A percentile compares a stretch with the other conserved stretches of the same genome.
Evolutionary conservation across 1,140 invertebrate genomes (phyloP).

Genomic region (Brachionus paranguensis): DNA sequence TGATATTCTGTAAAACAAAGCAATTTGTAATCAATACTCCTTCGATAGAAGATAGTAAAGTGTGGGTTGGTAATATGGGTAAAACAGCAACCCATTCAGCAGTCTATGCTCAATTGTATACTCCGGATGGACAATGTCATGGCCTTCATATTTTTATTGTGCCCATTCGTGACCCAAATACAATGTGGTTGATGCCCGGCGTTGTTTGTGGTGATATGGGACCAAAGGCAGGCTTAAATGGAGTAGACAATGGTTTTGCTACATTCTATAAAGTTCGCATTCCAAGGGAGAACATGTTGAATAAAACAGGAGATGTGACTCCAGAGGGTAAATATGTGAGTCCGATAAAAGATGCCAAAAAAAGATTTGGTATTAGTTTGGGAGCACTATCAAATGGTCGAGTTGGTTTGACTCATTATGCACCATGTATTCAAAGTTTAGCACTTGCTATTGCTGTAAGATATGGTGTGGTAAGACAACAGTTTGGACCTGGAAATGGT

Average conservation of each 20-base stretch:
- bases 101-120: slow-evolving; percentile 80
- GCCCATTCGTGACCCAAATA: slow-evolving; percentile 70
- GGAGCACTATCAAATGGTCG: slow-evolving; percentile 78
- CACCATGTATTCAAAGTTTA: slow-evolving; percentile 64
- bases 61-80: slow-evolving; percentile 71
- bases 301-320: slow-evolving; percentile 78
- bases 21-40: slow-evolving; percentile 83
- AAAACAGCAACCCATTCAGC: slow-evolving; percentile 76
- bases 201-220: slow-evolving; percentile 78
- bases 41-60: slow-evolving; percentile 87
- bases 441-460: slow-evolving; percentile 76
- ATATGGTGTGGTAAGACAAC: slow-evolving; percentile 78
- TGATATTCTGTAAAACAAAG: slow-evolving; percentile 46
- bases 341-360: slow-evolving; percentile 56
- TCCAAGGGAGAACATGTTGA: slow-evolving; percentile 72
- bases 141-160: slow-evolving; percentile 79
- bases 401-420: slow-evolving; percentile 65
- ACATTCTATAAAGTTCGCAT: slow-evolving; percentile 79
- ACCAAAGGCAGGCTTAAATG: slow-evolving; percentile 61
- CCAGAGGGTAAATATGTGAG: slow-evolving; percentile 73
- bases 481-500: slow-evolving; percentile 70
- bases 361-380: slow-evolving; percentile 58
- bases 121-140: slow-evolving; percentile 70
- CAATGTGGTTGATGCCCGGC: slow-evolving; percentile 67
- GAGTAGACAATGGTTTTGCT: slow-evolving; percentile 51